Evolutionary conservation across 1,140 invertebrate genomes (phyloP).

Genomic region (Drosophila pachea): DNA sequence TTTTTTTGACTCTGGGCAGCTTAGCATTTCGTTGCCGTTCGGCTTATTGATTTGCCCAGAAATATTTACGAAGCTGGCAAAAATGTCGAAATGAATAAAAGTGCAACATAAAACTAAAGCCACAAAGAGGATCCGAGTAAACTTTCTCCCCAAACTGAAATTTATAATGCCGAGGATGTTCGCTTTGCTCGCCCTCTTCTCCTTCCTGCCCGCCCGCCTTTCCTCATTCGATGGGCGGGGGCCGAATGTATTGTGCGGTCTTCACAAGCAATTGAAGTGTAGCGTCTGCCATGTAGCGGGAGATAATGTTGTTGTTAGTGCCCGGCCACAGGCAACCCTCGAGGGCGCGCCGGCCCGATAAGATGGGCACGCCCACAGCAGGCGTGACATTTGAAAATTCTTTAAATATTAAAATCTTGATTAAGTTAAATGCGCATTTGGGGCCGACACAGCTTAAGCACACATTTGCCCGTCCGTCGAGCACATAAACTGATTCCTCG

Average conservation of each 20-base stretch:
- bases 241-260: constrained; percentile 60
- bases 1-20: constrained; percentile 39
- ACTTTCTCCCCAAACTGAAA: constrained; percentile 37
- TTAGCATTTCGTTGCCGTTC: constrained; percentile 42
- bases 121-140: constrained; percentile 51
- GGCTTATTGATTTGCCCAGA: constrained; percentile 57
- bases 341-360: constrained; percentile 26
- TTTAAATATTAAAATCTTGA: constrained; percentile 78
- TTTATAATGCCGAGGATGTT: constrained; percentile 40
- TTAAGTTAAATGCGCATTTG: constrained; percentile 76
- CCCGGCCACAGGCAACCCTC: constrained; percentile 50
- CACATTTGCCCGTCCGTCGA: constrained; percentile 51
- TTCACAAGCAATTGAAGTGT: constrained; percentile 72
- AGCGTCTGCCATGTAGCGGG: constrained; percentile 51
- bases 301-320: constrained; percentile 72
- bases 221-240: constrained; percentile 1
- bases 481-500: constrained; percentile 49
- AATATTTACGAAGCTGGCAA: constrained; percentile 41
- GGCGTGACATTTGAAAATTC: constrained; percentile 60
- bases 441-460: constrained; percentile 53
- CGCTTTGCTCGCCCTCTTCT: constrained; percentile 4
- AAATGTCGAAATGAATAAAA: constrained; percentile 72
- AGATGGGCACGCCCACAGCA: background rate
- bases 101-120: constrained; percentile 63
- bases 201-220: constrained; percentile 6